Evolutionary conservation across 2,888 invertebrate genomes (phyloP), one percentile per base, ranked within the genome.

Genomic region (Xestia rhomboidea): DNA sequence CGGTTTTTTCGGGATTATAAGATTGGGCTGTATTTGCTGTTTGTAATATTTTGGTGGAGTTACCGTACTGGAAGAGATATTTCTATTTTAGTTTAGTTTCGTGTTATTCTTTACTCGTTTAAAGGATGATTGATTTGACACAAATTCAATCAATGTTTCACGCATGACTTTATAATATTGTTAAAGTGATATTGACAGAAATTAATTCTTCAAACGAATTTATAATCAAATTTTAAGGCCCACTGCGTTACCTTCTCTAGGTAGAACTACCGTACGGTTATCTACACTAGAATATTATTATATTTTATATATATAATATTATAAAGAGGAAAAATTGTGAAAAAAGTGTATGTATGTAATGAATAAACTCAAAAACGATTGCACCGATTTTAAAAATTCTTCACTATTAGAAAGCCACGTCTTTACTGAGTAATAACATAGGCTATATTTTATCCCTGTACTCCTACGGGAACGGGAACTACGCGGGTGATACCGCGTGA

Each of bases 1-100:
- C 63, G 79, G 44, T 73, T 89, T 79, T 79, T 76, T 68, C 51
- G 21, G 76, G 38, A 74, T 68, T 68, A 44, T 44, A 54, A 57
- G 34, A 44, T 68, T 49, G 5, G 0, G 46, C 34, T 63, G 62
- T 69, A n/a, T 69, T 71, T 63, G 15, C 34, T 41, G 18, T 27
- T 63, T 54, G 27, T 46, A 24, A 38, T 18, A 8, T 75, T 74
- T 46, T 13, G 0, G 1, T 30, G 4, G 6, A 51, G 51, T 41
- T 62, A 64, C 15, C 1, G 10, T 1, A 57, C 13, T 10, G 18
- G 38, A 38, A 38, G 8, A 13, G 24, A 13, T 76, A 38, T 7
- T 74, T 57, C 18, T 27, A 30, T 34, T 76, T 54, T 21, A n/a
- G 30, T 73, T 51, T 11, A 11, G 5, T 34, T 34, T 62, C 8